phyloP scores from a whole-genome alignment of 2,888 invertebrate species.

The Byasa hedistus region DNA sequence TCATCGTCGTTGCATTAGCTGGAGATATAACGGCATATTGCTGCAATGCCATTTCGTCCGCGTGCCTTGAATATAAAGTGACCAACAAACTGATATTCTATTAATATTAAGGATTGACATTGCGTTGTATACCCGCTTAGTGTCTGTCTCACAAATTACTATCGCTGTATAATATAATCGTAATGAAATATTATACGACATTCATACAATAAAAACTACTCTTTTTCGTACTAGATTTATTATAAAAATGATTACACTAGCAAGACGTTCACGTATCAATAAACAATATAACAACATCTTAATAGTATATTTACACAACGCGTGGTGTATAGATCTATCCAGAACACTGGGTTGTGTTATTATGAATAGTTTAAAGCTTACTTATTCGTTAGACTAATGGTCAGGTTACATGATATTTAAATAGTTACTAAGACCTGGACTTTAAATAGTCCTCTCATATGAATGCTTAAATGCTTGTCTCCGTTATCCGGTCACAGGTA shows the following conservation, averaged over 20 bases:
- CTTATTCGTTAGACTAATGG: no score
- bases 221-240: no score
- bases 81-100: conserved; percentile 23
- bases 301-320: no score
- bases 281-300: no score
- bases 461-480: background rate
- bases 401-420: background rate
- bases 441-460: background rate
- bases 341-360: no score
- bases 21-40: conserved; percentile 22
- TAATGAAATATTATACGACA: background rate
- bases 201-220: background rate
- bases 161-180: background rate
- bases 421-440: background rate
- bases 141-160: background rate
- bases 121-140: background rate
- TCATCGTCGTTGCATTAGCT: conserved; percentile 28
- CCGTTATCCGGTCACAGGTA: conserved; percentile 1
- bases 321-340: no score
- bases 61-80: conserved; percentile 28
- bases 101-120: conserved; percentile 17
- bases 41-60: conserved; percentile 21
- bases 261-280: no score
- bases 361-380: no score
- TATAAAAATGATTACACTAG: no score